phyloP scores from a whole-genome alignment of 2,113 vertebrate species.

The Gasterosteus nipponicus region DNA sequence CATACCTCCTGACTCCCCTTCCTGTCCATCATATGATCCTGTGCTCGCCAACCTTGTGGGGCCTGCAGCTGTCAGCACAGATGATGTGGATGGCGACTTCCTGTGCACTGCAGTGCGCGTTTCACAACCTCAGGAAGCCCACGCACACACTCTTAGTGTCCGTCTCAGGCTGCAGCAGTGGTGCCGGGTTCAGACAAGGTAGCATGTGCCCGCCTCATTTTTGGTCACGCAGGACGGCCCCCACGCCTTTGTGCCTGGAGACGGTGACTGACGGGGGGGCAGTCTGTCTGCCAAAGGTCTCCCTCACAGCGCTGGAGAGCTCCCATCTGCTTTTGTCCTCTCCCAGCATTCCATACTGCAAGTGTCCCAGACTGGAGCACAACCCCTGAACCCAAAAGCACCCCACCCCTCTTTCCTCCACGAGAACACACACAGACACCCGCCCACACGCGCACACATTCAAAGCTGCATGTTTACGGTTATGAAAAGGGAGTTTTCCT shows the following conservation, averaged over 20 bases:
- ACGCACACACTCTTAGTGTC: constrained; percentile 45
- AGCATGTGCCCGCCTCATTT: constrained; percentile 66
- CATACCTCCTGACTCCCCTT: constrained; percentile 23
- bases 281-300: constrained; percentile 45
- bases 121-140: constrained; percentile 73
- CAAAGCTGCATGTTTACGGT: constrained; percentile 33
- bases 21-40: constrained; percentile 54
- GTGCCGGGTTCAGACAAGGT: constrained; percentile 67
- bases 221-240: constrained; percentile 71
- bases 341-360: constrained; percentile 73
- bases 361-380: constrained; percentile 72
- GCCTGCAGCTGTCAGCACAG: constrained; percentile 65
- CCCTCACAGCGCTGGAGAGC: constrained; percentile 60
- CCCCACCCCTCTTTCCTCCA: constrained; percentile 30
- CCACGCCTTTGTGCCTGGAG: constrained; percentile 67
- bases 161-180: constrained; percentile 34
- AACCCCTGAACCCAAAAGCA: constrained; percentile 66
- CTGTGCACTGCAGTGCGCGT: constrained; percentile 63
- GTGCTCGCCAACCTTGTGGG: constrained; percentile 60
- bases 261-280: constrained; percentile 3
- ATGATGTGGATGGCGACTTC: constrained; percentile 71
- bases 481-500: constrained; percentile 24
- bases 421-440: constrained; percentile 23
- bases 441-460: constrained; percentile 10
- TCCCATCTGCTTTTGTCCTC: constrained; percentile 82